Evolutionary conservation across 2,113 vertebrate genomes (phyloP).

Genomic region (Strix aluco): DNA sequence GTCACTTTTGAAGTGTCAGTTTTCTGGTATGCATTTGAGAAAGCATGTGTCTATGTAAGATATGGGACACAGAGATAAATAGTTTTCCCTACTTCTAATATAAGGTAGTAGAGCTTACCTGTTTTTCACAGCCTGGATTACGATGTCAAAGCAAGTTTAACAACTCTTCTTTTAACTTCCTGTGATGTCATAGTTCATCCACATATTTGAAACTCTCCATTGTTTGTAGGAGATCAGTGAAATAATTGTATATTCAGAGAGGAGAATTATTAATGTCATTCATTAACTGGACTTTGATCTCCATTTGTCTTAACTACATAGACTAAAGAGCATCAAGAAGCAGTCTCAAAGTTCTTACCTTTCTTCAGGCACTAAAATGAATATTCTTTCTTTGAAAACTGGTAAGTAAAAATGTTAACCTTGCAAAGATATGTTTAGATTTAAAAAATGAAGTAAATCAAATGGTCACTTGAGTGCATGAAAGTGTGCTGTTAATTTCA

Average conservation of each 20-base stretch:
- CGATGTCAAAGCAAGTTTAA: not conserved
- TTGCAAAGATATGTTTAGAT: not conserved
- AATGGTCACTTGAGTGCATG: not conserved
- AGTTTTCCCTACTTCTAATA: not conserved
- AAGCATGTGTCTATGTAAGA: not conserved
- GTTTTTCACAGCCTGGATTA: not conserved
- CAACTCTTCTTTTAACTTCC: not conserved
- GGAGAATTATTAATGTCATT: not conserved
- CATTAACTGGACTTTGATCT: not conserved
- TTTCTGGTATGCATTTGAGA: not conserved
- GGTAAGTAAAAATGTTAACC: not conserved
- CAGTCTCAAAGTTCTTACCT: not conserved
- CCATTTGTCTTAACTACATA: not conserved
- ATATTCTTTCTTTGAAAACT: not conserved
- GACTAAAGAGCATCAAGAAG: not conserved
- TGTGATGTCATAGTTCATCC: not conserved
- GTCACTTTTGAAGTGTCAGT: not conserved
- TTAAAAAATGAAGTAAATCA: not conserved
- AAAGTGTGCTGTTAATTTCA: not conserved
- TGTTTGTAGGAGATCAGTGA: not conserved
- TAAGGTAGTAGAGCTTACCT: not conserved
- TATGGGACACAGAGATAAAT: not conserved
- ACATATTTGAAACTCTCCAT: not conserved
- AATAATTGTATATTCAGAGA: not conserved
- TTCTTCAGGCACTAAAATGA: not conserved